A percentile compares a stretch with the other conserved stretches of the same genome.
These are phyloP conservation scores for Mythimna albipuncta DNA, from an alignment of 2,888 invertebrate species.

Conservation along the genomic window DNA sequence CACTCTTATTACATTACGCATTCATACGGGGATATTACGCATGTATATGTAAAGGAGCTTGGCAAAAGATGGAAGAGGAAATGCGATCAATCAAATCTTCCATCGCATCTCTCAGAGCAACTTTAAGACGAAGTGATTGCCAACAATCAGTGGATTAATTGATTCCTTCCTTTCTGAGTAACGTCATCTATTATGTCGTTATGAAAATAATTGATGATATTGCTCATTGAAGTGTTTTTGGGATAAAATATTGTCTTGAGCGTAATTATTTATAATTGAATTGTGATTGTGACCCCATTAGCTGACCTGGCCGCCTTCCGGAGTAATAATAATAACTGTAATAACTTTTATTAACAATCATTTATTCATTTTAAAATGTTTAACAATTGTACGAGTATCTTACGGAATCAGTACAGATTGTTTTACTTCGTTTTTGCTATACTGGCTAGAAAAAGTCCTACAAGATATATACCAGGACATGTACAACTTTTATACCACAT, in stretches of 20 bases:
- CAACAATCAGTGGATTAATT: conserved; percentile 61
- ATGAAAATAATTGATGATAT: conserved; percentile 47
- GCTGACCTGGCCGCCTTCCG: no score
- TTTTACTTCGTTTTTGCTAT: neutral
- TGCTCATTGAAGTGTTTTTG: conserved; percentile 17
- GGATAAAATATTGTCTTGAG: neutral
- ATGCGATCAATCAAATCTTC: conserved; percentile 59
- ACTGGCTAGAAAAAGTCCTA: no score
- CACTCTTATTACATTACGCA: conserved; percentile 46
- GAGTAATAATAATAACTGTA: neutral
- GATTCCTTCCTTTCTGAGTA: conserved; percentile 53
- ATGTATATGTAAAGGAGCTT: conserved; percentile 24
- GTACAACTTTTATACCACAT: no score
- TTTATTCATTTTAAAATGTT: no score
- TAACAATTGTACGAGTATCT: no score
- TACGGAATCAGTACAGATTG: no score
- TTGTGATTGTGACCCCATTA: conserved; percentile 1
- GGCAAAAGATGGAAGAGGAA: conserved; percentile 23
- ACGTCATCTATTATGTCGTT: conserved; percentile 47
- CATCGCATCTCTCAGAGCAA: conserved; percentile 30
- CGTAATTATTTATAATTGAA: conserved; percentile 1
- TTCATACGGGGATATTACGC: conserved; percentile 34
- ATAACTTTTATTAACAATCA: neutral
- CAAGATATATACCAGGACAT: no score
- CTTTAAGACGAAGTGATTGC: conserved; percentile 45